Evolutionary conservation across 2,797 vertebrate genomes (phyloP).

Genomic region (Potorous gilbertii): DNA sequence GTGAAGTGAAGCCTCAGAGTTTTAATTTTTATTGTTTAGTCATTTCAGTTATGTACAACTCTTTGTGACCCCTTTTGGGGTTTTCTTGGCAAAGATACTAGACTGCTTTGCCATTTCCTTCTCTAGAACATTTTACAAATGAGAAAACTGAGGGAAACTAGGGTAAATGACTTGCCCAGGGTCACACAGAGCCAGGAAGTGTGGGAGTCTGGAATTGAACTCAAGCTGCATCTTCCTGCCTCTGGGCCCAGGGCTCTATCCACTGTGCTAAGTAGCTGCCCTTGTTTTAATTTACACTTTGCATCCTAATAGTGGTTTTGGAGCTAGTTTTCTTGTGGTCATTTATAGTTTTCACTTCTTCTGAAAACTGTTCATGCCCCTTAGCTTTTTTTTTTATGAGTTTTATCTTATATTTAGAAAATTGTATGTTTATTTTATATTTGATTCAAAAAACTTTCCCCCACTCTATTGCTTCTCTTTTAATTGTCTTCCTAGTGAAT

Average conservation of each 20-base stretch:
- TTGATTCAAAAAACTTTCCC: not conserved
- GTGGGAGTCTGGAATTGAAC: not conserved
- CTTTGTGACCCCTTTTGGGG: not conserved
- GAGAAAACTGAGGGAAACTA: not conserved
- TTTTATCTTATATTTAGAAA: not conserved
- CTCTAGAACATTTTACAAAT: not conserved
- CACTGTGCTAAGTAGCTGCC: not conserved
- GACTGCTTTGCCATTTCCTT: not conserved
- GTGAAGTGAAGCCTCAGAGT: not conserved
- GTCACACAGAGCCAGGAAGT: not conserved
- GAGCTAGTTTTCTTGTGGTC: not conserved
- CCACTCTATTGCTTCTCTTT: not conserved
- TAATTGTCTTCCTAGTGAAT: not conserved
- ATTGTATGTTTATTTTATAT: constrained; percentile 3
- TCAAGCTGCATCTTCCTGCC: not conserved
- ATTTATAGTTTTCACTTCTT: not conserved
- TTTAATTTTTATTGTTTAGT: not conserved
- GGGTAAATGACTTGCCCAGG: not conserved
- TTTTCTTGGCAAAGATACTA: not conserved
- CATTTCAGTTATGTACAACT: not conserved
- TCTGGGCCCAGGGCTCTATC: not conserved
- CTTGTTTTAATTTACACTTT: not conserved
- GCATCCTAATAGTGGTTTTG: not conserved
- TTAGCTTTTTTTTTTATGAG: not conserved
- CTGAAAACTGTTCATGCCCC: not conserved